Base-by-base conservation (phyloP, 2,888 invertebrate genomes). In the Shargacucullia verbasci region DNA sequence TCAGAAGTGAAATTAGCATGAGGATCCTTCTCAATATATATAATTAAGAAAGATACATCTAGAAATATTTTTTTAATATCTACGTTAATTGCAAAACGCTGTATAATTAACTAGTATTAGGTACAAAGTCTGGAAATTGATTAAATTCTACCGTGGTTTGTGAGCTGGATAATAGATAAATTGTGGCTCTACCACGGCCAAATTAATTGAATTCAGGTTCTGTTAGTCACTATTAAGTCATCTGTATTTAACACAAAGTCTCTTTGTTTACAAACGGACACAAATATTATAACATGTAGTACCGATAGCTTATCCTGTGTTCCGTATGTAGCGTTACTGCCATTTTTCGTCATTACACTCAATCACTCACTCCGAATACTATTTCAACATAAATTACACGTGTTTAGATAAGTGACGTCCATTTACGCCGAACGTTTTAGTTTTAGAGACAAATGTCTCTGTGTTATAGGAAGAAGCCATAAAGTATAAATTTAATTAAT, bases 401-500 rank as follows among this genome's bases (percentile, higher is more conserved):
- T 27, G 7, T 29, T 10, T 45, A 43, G 14, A 13, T 34, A 56
- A 57, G 47, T 69, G 68, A 70, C 77, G 77, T 78, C 76, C 78
- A 79, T 84, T 82, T 78, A 77, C 79, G 65, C 78, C 75, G 77
- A 79, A 60, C 75, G 73, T 79, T 76, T 83, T 78, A 78, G 78
- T 81, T 61, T 55, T 56, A 67, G 80, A 80, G 79, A 80, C 81
- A n/a, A n/a, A n/a, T n/a, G n/a, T n/a, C 85, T 83, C 83, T 72
- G 79, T 81, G 84, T 82, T 80, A 80, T 67, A 80, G 68, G 84
- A 88, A 84, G 89, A 92, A 92, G 88, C 92, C 92, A 12, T 91
- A 91, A 69, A 79, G 66, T 63, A 57, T 60, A 84, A 93, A 93
- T 92, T 90, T 83, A 90, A 92, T 93, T 92, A 91, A 91, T 91